A percentile compares a stretch with the other conserved stretches of the same genome.
Evolutionary conservation across 2,113 vertebrate genomes (phyloP).

Genomic region (Geococcyx californianus): DNA sequence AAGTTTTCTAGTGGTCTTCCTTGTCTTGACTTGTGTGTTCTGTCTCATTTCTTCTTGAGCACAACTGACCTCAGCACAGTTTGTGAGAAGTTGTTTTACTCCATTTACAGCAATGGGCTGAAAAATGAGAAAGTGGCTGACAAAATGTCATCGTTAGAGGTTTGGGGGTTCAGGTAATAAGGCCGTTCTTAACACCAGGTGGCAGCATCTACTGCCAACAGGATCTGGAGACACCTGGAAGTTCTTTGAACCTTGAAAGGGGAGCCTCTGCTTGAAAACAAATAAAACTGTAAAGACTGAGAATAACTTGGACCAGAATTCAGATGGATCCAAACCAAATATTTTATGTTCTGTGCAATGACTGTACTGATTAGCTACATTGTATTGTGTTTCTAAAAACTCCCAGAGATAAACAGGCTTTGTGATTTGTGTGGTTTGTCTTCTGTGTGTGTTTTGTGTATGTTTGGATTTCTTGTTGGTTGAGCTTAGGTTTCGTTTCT

Average conservation of each 20-base stretch:
- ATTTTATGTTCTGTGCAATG: background rate
- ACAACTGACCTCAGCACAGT: background rate
- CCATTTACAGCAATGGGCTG: background rate
- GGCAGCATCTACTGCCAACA: background rate
- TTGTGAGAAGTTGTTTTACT: background rate
- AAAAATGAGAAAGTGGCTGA: background rate
- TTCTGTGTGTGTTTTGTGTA: background rate
- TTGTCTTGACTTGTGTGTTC: background rate
- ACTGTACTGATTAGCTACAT: background rate
- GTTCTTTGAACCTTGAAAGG: background rate
- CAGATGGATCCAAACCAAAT: background rate
- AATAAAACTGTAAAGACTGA: background rate
- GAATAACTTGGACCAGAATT: background rate
- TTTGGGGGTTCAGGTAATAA: fast-evolving
- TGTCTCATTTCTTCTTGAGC: background rate
- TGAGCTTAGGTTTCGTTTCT: background rate
- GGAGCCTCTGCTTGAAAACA: background rate
- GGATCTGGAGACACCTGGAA: background rate
- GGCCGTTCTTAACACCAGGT: background rate
- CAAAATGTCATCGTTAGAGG: too few relatives aligned
- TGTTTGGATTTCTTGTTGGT: background rate
- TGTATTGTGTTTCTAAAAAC: background rate
- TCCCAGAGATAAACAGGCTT: background rate
- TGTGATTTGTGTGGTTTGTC: background rate
- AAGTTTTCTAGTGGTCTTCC: background rate